Evolutionary conservation across 1,140 invertebrate genomes (phyloP), one percentile per base, ranked within the genome.

Genomic region (Caerostris extrusa): DNA sequence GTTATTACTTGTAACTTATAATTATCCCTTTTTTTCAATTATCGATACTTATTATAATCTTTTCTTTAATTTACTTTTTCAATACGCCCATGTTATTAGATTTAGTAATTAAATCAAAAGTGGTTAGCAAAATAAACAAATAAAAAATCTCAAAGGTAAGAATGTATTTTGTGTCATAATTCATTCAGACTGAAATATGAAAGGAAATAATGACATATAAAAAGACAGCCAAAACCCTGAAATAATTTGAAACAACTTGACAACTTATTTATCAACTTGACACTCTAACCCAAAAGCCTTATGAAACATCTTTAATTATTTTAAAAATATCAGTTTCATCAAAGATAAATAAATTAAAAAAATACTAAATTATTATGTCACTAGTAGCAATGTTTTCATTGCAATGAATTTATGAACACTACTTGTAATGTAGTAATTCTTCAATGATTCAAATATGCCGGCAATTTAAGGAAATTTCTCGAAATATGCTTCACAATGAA

Each of bases 371-470:
- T 19, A 77, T 77, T 77, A 19, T 77, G 50, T 77, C 71, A 77
- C 19, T 14, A 50, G 71, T 77, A 19, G 53, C 50, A 77, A 5
- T 14, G 34, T 12, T 34, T 77, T 53, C 34, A 77, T 50, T 77
- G 71, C 50, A 12, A 50, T 50, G 34, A 53, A 12, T 77, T 77
- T 50, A 77, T 77, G 14, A 50, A 77, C 53, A 12, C 19, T 53
- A 67, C 34, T 34, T 34, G 34, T 2, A 67, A n/a, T 7, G 17
- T 67, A 77, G 71, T 50, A 50, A 12, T 77, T 5, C 50, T 53
- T 77, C 53, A 19, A 77, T 50, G 10, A 77, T 77, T 77, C 71
- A 77, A 77, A 77, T 77, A 77, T 77, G 19, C 50, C 12, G 34
- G 34, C 71, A 77, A 77, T 77, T 19, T 1, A 77, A 77, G 50